These are phyloP conservation scores for Apodemia duryi DNA, from an alignment of 2,888 invertebrate species.

Conservation along the genomic window DNA sequence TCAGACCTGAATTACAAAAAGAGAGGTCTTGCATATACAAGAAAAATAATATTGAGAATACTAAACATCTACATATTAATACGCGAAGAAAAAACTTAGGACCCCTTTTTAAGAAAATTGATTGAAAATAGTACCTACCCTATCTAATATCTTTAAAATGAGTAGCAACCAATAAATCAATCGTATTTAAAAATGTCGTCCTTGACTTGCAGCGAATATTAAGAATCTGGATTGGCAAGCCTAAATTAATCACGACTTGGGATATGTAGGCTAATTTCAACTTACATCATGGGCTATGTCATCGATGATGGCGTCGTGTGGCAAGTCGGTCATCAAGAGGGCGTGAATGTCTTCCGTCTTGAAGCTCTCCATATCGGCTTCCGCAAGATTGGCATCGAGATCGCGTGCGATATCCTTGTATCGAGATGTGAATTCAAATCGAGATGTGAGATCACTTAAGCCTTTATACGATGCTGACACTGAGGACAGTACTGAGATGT, in stretches of 20 bases:
- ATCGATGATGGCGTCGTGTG: slow-evolving; percentile 80
- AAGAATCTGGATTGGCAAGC: too few relatives aligned
- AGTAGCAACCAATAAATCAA: too few relatives aligned
- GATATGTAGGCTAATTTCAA: slow-evolving; percentile 26
- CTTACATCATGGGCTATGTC: slow-evolving; percentile 74
- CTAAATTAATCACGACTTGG: too few relatives aligned
- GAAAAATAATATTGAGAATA: neutral
- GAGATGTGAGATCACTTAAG: slow-evolving; percentile 77
- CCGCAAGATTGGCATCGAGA: slow-evolving; percentile 94
- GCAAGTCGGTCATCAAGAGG: slow-evolving; percentile 84
- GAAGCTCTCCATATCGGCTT: slow-evolving; percentile 97
- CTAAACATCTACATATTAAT: too few relatives aligned
- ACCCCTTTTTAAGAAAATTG: too few relatives aligned
- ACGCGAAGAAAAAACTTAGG: too few relatives aligned
- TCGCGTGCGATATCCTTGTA: slow-evolving; percentile 93
- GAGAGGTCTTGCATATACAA: neutral
- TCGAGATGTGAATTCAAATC: slow-evolving; percentile 79
- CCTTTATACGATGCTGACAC: slow-evolving; percentile 90
- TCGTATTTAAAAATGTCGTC: too few relatives aligned
- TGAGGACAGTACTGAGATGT: slow-evolving; percentile 89
- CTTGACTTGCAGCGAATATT: too few relatives aligned
- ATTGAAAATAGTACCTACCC: too few relatives aligned
- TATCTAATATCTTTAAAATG: too few relatives aligned
- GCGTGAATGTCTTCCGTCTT: slow-evolving; percentile 94
- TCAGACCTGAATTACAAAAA: neutral